phyloP scores from a whole-genome alignment of 2,888 invertebrate species.

The Dysmachus trigonus region DNA sequence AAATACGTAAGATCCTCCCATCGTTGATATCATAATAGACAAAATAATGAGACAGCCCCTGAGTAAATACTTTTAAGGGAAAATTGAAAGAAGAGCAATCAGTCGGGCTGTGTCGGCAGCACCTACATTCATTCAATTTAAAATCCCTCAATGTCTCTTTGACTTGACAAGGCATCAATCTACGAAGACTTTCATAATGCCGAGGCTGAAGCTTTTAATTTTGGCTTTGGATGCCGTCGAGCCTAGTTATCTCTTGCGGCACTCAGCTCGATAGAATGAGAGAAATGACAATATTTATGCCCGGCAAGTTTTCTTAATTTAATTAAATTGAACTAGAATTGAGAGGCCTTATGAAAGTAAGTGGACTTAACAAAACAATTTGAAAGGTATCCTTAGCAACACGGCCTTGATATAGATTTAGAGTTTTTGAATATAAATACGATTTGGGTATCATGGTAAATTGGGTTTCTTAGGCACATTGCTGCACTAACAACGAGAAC shows the following conservation, averaged over 20 bases:
- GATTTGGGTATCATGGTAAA: not conserved
- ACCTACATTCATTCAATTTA: conserved; percentile 37
- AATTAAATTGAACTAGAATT: conserved; percentile 1
- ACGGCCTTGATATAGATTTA: not conserved
- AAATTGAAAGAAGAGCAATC: conserved; percentile 37
- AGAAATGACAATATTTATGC: not conserved
- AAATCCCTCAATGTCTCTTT: conserved; percentile 39
- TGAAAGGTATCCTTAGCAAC: not conserved
- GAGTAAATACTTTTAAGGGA: conserved; percentile 26
- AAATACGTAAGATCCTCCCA: not conserved
- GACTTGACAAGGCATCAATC: conserved; percentile 38
- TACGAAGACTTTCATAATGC: conserved; percentile 7
- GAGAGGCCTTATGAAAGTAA: not conserved
- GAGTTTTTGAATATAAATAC: not conserved
- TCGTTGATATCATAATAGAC: conserved; percentile 14
- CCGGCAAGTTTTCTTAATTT: conserved; percentile 5
- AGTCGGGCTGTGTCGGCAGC: not conserved
- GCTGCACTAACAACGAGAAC: not conserved
- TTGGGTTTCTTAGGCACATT: not conserved
- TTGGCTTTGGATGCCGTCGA: conserved; percentile 3
- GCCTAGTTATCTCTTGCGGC: conserved; percentile 8
- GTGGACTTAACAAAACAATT: not conserved
- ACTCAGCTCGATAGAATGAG: not conserved
- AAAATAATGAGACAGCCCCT: conserved; percentile 30
- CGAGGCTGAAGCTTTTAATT: conserved; percentile 24